Percentiles rank a stretch among this genome's conserved stretches.
Conservation (phyloP, 2,888 invertebrate genomes). For the Dynastes tityus region DNA sequence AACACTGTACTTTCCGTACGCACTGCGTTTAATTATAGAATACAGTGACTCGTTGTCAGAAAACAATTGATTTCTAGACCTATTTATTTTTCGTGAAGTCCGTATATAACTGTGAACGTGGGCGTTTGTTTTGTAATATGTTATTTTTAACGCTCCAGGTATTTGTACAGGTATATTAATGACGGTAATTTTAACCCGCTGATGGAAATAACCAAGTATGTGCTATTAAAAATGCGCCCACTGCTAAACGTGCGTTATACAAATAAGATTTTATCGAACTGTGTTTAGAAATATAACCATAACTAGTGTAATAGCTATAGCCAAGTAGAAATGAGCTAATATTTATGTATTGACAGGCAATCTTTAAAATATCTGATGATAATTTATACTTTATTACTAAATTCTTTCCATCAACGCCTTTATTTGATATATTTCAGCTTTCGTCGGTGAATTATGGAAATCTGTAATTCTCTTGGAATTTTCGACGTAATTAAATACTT, state of each 20-base stretch:
- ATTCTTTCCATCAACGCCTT: too few species aligned
- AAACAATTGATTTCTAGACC: not conserved
- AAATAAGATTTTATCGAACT: constrained; percentile 12
- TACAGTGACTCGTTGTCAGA: not conserved
- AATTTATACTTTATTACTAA: too few species aligned
- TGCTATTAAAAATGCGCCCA: constrained; percentile 24
- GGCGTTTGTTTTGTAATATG: constrained; percentile 8
- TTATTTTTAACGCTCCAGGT: constrained; percentile 22
- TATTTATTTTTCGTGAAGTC: constrained; percentile 7
- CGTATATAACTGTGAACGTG: not conserved
- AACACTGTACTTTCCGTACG: not conserved
- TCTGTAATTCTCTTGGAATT: too few species aligned
- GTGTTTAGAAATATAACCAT: not conserved
- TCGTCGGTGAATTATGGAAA: too few species aligned
- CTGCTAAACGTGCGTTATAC: not conserved
- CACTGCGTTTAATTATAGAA: not conserved
- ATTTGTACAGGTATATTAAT: constrained; percentile 15
- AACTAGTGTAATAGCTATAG: too few species aligned
- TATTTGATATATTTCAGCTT: too few species aligned
- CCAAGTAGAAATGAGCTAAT: too few species aligned
- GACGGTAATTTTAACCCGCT: constrained; percentile 14
- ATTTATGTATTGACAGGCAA: too few species aligned
- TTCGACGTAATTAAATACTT: too few species aligned
- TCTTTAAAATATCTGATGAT: too few species aligned
- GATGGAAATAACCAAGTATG: constrained; percentile 13